A percentile compares a stretch with the other conserved stretches of the same genome.
Evolutionary conservation across 2,797 vertebrate genomes (phyloP).

Genomic region (Phyllotis vaccarum): DNA sequence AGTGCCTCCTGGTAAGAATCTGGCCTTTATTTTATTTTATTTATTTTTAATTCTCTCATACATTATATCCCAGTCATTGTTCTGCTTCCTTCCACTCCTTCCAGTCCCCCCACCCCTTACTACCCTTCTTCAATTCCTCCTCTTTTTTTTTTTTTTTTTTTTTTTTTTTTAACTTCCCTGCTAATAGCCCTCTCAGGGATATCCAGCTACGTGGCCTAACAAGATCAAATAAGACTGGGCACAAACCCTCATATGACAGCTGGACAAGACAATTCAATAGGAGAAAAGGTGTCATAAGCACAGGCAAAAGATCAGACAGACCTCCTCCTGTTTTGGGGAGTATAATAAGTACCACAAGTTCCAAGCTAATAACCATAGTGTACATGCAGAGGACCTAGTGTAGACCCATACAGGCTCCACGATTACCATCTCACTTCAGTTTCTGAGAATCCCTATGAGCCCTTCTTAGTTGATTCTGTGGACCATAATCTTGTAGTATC

Average conservation of each 20-base stretch:
- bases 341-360: neutral
- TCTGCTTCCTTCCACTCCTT: neutral
- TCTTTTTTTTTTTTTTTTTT: too few species aligned
- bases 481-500: neutral
- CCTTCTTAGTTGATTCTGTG: neutral
- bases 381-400: neutral
- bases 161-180: too few species aligned
- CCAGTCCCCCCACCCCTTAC: fast-evolving
- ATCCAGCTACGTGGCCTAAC: neutral
- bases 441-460: neutral
- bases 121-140: neutral
- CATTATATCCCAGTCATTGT: neutral
- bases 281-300: neutral
- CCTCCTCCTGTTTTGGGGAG: neutral
- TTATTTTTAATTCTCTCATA: neutral
- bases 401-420: neutral
- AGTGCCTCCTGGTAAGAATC: neutral
- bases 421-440: neutral
- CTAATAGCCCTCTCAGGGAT: neutral
- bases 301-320: neutral
- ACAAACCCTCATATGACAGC: neutral
- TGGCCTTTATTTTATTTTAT: neutral
- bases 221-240: neutral
- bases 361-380: neutral
- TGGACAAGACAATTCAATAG: neutral